These are phyloP conservation scores for Cyanistes caeruleus DNA, from an alignment of 2,113 vertebrate genomes.

Conservation along the genomic window DNA sequence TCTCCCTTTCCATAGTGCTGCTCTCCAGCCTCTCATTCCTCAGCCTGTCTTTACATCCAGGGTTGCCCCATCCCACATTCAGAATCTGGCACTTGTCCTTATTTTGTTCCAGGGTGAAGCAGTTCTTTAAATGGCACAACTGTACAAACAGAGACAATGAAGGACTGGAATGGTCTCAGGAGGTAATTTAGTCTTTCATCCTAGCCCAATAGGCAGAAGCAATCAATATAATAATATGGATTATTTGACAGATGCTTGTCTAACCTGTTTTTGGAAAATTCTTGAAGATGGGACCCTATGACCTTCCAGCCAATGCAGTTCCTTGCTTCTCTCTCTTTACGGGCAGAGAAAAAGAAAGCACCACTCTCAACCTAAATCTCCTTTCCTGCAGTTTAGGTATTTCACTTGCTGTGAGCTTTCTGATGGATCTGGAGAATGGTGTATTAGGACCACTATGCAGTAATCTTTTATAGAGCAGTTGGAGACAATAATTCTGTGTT, in stretches of 20 bases:
- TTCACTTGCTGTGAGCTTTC: neutral
- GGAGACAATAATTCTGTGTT: neutral
- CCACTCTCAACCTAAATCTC: neutral
- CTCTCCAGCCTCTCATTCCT: neutral
- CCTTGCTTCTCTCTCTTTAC: neutral
- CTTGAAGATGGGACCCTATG: neutral
- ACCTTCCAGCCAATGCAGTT: neutral
- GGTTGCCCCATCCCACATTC: neutral
- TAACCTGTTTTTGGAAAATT: neutral
- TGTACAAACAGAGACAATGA: neutral
- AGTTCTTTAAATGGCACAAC: neutral
- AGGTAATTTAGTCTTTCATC: neutral
- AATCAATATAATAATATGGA: neutral
- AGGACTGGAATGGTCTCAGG: neutral
- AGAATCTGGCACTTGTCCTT: neutral
- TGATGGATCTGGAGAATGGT: neutral
- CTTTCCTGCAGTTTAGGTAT: neutral
- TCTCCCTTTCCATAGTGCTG: fast-evolving
- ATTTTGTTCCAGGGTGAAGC: neutral
- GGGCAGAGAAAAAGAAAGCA: neutral
- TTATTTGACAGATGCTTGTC: neutral
- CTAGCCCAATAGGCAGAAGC: neutral
- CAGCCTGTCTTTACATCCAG: neutral
- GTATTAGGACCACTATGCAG: neutral
- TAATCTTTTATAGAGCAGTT: neutral